These are phyloP conservation scores for Melieria picta DNA, from an alignment of 2,888 invertebrate genomes.

Conservation along the genomic window DNA sequence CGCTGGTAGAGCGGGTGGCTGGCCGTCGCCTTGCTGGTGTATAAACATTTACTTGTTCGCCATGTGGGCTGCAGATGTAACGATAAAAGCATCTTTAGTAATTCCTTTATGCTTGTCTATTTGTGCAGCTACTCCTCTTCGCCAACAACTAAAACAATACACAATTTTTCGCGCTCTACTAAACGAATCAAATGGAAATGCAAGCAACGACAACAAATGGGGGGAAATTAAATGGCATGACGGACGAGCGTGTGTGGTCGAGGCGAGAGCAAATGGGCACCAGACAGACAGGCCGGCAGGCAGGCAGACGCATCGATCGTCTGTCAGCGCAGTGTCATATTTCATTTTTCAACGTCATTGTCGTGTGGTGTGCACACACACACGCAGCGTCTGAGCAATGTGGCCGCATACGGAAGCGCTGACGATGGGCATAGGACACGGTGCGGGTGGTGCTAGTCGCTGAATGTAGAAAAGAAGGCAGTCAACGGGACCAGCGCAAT, in stretches of 20 bases:
- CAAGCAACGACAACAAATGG: constrained; percentile 19
- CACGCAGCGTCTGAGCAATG: not conserved
- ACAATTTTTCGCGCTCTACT: constrained; percentile 61
- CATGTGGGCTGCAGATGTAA: too few relatives aligned
- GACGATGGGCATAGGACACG: not conserved
- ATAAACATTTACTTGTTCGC: too few relatives aligned
- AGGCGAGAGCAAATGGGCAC: constrained; percentile 16
- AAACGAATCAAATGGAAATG: constrained; percentile 58
- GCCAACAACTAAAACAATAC: constrained; percentile 17
- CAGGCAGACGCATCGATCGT: not conserved
- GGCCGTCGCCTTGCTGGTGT: too few relatives aligned
- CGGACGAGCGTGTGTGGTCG: not conserved
- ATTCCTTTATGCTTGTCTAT: too few relatives aligned
- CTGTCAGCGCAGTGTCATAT: not conserved
- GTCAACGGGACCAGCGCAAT: too few relatives aligned
- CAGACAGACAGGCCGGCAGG: constrained; percentile 1
- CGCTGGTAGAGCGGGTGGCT: too few relatives aligned
- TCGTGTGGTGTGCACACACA: too few relatives aligned
- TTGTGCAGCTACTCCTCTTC: not conserved
- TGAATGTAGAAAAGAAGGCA: too few relatives aligned
- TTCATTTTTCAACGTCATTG: not conserved
- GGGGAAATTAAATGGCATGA: constrained; percentile 4
- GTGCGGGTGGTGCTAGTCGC: too few relatives aligned
- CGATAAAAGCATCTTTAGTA: too few relatives aligned
- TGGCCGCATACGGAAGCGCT: constrained; percentile 3